phyloP scores from a whole-genome alignment of 1,140 invertebrate species.

The Aplysia californica region DNA sequence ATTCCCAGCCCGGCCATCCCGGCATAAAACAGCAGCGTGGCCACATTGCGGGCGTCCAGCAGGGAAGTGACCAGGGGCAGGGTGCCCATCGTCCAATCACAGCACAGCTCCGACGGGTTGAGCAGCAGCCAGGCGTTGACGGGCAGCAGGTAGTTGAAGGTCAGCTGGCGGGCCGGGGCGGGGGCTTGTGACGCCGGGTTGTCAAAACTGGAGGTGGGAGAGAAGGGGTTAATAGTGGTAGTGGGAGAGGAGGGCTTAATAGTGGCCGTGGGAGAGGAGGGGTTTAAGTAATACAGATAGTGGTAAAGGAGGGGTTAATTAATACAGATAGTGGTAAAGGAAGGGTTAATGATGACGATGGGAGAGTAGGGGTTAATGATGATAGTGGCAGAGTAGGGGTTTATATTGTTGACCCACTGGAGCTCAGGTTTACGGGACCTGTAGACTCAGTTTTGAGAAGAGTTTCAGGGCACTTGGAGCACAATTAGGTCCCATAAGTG shows the following conservation, averaged over 20 bases:
- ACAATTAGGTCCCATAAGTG: too few relatives aligned
- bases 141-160: conserved; percentile 92
- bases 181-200: conserved; percentile 86
- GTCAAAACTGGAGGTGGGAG: conserved; percentile 17
- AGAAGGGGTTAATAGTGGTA: neutral
- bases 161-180: conserved; percentile 85
- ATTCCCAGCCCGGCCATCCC: conserved; percentile 75
- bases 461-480: too few relatives aligned
- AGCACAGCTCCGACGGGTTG: conserved; percentile 90
- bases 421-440: neutral
- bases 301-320: too few relatives aligned
- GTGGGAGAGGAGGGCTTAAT: too few relatives aligned
- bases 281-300: too few relatives aligned
- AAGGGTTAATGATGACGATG: too few relatives aligned
- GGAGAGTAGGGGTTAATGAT: too few relatives aligned
- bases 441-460: neutral
- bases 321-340: too few relatives aligned
- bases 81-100: conserved; percentile 99
- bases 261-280: too few relatives aligned
- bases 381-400: neutral
- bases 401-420: neutral
- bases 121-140: conserved; percentile 92
- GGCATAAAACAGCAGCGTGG: conserved; percentile 80
- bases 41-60: conserved; percentile 85
- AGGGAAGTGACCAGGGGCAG: conserved; percentile 87